Evolutionary conservation across 1,140 invertebrate genomes (phyloP).

Genomic region (Aporrectodea caliginosa): DNA sequence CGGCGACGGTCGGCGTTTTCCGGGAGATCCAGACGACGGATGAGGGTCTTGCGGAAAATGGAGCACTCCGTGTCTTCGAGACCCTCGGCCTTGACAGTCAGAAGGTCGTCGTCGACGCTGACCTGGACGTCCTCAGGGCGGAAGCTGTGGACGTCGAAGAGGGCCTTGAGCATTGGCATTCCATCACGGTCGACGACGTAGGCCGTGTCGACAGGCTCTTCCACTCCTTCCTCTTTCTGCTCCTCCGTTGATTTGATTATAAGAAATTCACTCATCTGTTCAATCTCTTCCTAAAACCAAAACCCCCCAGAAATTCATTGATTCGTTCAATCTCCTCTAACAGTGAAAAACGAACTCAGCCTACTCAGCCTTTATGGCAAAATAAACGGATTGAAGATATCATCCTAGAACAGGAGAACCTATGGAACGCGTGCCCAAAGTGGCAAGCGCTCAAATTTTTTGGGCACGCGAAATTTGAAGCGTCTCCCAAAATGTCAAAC

Average conservation of each 20-base stretch:
- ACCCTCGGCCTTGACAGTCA: constrained; percentile 19
- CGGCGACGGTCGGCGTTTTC: constrained; percentile 25
- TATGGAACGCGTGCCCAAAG: not conserved
- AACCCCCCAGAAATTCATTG: not conserved
- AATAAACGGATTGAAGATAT: too few species aligned
- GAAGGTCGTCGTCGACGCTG: constrained; percentile 25
- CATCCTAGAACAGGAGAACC: too few species aligned
- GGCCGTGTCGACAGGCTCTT: constrained; percentile 31
- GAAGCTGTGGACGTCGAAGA: constrained; percentile 34
- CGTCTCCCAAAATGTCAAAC: too few species aligned
- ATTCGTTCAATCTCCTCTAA: not conserved
- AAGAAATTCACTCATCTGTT: constrained; percentile 31
- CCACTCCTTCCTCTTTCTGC: constrained; percentile 32
- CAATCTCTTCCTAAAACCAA: constrained; percentile 31
- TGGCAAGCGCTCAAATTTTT: not conserved
- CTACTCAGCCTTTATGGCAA: too few species aligned
- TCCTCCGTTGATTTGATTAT: constrained; percentile 31
- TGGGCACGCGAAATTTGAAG: too few species aligned
- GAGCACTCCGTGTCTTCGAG: constrained; percentile 22
- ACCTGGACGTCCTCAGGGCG: constrained; percentile 28
- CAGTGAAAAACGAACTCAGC: too few species aligned
- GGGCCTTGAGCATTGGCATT: constrained; percentile 31
- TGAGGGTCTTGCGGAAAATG: constrained; percentile 30
- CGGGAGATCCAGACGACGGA: constrained; percentile 27
- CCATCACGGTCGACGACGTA: constrained; percentile 33